Conservation (phyloP, 2,113 vertebrate genomes). For the Chamaetylas fuelleborni region DNA sequence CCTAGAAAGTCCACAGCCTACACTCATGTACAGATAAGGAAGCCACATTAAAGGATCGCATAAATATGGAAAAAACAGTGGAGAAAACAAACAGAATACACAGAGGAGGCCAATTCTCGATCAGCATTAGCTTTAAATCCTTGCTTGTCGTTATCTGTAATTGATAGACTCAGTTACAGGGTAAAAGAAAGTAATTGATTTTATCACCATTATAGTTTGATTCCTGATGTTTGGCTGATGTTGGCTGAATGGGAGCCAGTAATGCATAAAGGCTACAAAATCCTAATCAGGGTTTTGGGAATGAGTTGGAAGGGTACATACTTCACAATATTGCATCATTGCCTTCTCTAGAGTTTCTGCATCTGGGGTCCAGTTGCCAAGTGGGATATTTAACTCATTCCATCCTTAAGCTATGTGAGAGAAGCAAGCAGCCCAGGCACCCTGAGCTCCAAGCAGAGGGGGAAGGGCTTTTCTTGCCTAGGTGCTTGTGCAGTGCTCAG, state of each 20-base stretch:
- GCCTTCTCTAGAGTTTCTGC: not conserved
- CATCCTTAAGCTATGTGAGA: not conserved
- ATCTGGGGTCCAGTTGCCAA: not conserved
- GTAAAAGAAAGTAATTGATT: not conserved
- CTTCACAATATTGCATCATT: not conserved
- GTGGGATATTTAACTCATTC: not conserved
- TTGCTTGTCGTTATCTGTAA: not conserved
- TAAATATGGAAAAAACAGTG: not conserved
- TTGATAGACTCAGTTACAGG: not conserved
- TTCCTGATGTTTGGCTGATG: not conserved
- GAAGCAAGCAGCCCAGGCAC: not conserved
- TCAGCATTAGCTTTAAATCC: not conserved
- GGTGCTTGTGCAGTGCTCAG: rapidly evolving
- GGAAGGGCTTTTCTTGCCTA: not conserved
- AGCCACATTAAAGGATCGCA: not conserved
- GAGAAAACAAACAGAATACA: not conserved
- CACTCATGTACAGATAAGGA: rapidly evolving
- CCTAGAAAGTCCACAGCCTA: not conserved
- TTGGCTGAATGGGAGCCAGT: not conserved
- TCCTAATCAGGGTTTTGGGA: not conserved
- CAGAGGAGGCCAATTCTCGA: not conserved
- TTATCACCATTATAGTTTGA: not conserved
- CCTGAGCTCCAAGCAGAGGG: not conserved
- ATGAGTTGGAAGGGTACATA: not conserved
- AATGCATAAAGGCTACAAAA: not conserved